These are phyloP conservation scores for Pyralis farinalis DNA, from an alignment of 2,888 invertebrate genomes.

Conservation along the genomic window DNA sequence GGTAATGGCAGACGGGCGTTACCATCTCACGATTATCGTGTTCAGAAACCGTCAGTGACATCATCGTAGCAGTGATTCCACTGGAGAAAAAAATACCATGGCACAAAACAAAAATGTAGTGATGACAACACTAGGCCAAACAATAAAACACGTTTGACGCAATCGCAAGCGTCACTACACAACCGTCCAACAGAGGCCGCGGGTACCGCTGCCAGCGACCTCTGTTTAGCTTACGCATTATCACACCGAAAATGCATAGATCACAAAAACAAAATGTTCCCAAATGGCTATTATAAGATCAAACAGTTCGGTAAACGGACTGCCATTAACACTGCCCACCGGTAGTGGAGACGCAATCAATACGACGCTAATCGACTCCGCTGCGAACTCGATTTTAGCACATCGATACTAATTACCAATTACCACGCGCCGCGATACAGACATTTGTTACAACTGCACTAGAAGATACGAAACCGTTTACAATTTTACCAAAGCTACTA, in stretches of 20 bases:
- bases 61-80: conserved; percentile 56
- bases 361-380: conserved; percentile 56
- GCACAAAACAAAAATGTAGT: conserved; percentile 50
- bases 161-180: conserved; percentile 46
- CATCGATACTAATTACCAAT: conserved; percentile 67
- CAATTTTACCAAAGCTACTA: background rate
- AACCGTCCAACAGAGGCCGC: no score
- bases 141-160: conserved; percentile 55
- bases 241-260: conserved; percentile 61
- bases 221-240: conserved; percentile 53
- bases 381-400: conserved; percentile 64
- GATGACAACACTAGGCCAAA: conserved; percentile 60
- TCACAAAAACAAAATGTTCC: conserved; percentile 64
- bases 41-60: conserved; percentile 63
- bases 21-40: conserved; percentile 62
- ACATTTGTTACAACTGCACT: conserved; percentile 28
- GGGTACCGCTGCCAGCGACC: conserved; percentile 30
- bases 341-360: conserved; percentile 54
- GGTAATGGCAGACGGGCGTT: conserved; percentile 58
- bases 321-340: conserved; percentile 66
- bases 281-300: conserved; percentile 59
- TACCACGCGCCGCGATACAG: conserved; percentile 47
- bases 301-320: conserved; percentile 56
- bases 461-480: background rate
- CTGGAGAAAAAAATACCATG: conserved; percentile 54